Evolutionary conservation across 2,113 vertebrate genomes (phyloP).

Genomic region (Etheostoma spectabile): DNA sequence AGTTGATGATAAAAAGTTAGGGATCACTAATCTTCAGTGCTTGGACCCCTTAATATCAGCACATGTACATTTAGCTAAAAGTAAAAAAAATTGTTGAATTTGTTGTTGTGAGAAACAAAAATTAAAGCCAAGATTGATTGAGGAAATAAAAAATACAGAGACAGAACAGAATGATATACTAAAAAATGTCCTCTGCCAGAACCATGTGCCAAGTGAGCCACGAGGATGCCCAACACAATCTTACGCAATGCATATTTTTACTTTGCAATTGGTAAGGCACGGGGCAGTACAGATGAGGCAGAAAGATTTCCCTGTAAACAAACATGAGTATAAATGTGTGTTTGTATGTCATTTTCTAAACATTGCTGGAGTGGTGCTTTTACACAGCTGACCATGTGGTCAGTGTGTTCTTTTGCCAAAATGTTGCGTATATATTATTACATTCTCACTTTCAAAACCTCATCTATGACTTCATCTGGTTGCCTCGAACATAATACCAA

Average conservation of each 20-base stretch:
- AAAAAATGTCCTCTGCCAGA: background rate
- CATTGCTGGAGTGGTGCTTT: background rate
- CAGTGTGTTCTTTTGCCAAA: background rate
- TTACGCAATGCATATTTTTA: constrained; percentile 4
- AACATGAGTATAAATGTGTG: background rate
- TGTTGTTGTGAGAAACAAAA: background rate
- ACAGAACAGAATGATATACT: background rate
- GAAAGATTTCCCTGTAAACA: background rate
- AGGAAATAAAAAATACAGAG: background rate
- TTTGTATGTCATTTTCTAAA: background rate
- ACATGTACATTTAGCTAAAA: background rate
- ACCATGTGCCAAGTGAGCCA: constrained; percentile 13
- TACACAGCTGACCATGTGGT: background rate
- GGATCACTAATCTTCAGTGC: background rate
- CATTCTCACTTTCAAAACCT: constrained; percentile 13
- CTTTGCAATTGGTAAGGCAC: background rate
- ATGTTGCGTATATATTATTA: background rate
- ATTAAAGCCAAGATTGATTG: background rate
- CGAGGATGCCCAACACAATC: background rate
- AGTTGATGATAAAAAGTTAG: background rate
- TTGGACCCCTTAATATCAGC: background rate
- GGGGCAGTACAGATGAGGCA: background rate
- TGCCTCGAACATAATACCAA: constrained; percentile 1
- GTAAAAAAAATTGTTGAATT: background rate
- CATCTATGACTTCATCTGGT: constrained; percentile 16